Percentiles rank a stretch among this genome's conserved stretches.
Conservation (phyloP, 2,888 invertebrate species). For the Phanerotoma sp. region DNA sequence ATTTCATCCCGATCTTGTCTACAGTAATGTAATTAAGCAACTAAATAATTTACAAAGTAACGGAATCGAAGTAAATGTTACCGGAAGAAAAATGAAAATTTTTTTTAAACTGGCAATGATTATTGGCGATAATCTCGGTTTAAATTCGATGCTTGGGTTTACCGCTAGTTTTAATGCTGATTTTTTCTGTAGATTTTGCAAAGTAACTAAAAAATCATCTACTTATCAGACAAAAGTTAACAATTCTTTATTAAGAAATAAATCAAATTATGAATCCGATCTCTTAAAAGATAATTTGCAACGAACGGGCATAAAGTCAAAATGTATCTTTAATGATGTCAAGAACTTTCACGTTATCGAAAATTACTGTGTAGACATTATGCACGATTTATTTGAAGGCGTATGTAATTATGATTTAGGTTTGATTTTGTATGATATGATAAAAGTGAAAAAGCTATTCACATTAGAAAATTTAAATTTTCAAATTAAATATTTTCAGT, state of each 20-base stretch:
- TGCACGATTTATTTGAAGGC: conserved; percentile 7
- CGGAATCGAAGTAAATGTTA: background rate
- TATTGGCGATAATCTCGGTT: conserved; percentile 21
- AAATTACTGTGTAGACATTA: conserved; percentile 3
- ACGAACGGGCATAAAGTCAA: background rate
- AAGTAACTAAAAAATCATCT: background rate
- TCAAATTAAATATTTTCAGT: conserved; percentile 3
- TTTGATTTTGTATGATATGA: background rate
- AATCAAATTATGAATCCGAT: background rate
- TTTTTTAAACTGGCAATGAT: conserved; percentile 11
- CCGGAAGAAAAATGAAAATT: background rate
- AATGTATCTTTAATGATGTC: background rate
- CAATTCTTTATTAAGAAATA: background rate
- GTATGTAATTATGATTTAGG: background rate
- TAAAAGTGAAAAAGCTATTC: background rate
- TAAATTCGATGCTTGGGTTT: conserved; percentile 1
- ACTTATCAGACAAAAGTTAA: background rate
- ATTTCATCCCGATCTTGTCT: too few species aligned
- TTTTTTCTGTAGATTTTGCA: conserved; percentile 7
- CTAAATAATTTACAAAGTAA: conserved; percentile 9
- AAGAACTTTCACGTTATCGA: background rate
- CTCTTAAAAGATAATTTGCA: background rate
- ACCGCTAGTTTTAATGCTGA: background rate
- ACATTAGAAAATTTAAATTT: background rate
- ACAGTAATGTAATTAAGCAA: too few species aligned